Base-by-base conservation (phyloP, 2,888 invertebrate genomes). In the Balanococcus diminutus region DNA sequence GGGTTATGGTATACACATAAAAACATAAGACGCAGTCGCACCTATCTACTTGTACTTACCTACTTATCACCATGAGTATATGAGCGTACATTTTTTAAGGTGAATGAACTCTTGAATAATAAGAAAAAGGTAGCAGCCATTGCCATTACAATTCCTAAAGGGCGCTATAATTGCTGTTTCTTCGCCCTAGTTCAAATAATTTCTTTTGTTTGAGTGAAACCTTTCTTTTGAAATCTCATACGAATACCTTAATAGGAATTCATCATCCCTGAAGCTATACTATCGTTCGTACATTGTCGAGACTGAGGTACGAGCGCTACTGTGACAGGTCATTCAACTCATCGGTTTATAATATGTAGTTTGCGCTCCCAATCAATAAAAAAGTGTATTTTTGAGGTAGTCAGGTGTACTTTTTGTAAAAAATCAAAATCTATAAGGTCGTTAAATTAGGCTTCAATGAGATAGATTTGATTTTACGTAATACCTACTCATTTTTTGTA, bases 191-290 rank as follows among this genome's bases (percentile, higher is more conserved):
- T 82, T 46, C 51, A 51, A 75, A 36, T 75, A 75, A 75, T 75
- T 82, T 82, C 84, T 72, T 72, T 84, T 72, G 72, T 84, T 84
- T 84, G 83, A 84, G 67, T n/a, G 61, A 61, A 84, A 28, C 39
- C 36, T 84, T 39, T 84, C 67, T 36, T 84, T 36, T 39, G 16
- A 61, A 22, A 36, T 84, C 84, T 83, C 16, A 67, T 22, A 42
- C 72, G 84, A 84, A 84, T 42, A 67, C 36, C 67, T 25, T 72
- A 72, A 84, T 67, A 84, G 84, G 84, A 72, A 84, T 84, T 72
- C 84, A 84, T 84, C 84, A 84, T 84, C 84, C 84, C 84, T 67
- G 84, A 72, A 84, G 84, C 39, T 84, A 84, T 36, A 72, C n/a
- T 84, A 84, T 61, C 67, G 84, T 67, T 56, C 61, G 22, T 84